These are phyloP conservation scores for Stramonita haemastoma DNA, from an alignment of 2,888 invertebrate genomes.

Conservation along the genomic window DNA sequence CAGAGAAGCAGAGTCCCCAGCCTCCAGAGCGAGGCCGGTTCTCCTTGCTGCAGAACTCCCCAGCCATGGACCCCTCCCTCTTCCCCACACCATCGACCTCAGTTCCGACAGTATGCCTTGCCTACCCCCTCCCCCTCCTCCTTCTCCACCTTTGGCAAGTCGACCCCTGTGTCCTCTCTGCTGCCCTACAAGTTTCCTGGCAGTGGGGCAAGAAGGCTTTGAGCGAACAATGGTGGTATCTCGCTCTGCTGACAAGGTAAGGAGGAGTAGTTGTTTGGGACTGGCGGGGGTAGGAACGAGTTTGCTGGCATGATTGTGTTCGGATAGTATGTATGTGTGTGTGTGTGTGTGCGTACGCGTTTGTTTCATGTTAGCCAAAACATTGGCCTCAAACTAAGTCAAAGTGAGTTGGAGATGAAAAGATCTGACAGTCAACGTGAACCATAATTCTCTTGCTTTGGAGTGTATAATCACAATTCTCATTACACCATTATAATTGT, in stretches of 20 bases:
- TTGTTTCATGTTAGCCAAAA: neutral
- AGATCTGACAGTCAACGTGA: too few relatives aligned
- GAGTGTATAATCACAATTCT: too few relatives aligned
- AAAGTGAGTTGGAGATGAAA: too few relatives aligned
- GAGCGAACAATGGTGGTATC: neutral
- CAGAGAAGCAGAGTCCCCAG: neutral
- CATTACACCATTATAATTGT: too few relatives aligned
- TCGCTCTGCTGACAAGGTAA: too few relatives aligned
- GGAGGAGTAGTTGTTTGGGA: too few relatives aligned
- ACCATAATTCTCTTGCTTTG: too few relatives aligned
- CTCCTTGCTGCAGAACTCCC: conserved; percentile 44
- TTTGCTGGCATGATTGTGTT: too few relatives aligned
- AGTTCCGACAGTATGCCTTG: conserved; percentile 41
- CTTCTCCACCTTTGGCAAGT: conserved; percentile 72
- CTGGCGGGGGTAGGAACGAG: too few relatives aligned
- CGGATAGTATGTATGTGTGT: neutral
- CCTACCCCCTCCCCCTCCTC: conserved; percentile 51
- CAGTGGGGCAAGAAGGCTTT: neutral
- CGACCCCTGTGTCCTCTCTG: conserved; percentile 43
- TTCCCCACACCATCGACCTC: conserved; percentile 49
- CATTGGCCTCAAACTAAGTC: too few relatives aligned
- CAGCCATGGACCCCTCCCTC: conserved; percentile 40
- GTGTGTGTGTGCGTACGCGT: neutral
- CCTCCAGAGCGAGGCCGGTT: conserved; percentile 32
- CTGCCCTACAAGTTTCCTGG: neutral